Base-by-base conservation (phyloP, 2,797 vertebrate species). In the Melanotaenia pygmaea region DNA sequence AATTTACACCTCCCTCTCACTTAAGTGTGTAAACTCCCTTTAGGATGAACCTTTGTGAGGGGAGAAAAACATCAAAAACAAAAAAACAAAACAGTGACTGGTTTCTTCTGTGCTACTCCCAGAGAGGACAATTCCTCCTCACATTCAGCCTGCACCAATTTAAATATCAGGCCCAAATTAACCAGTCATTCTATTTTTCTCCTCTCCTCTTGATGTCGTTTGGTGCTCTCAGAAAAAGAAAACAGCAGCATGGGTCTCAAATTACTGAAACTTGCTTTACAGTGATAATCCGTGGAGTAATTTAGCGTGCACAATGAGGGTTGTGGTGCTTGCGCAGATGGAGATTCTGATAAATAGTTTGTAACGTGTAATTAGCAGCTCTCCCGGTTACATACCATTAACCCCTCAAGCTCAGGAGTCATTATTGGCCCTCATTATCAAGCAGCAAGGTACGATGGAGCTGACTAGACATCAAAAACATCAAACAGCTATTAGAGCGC, bases 281-380 rank as follows among this genome's bases (percentile, higher is more conserved):
- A 96, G 97, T 97, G 97, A 98, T 98, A 98, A 98, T 98, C 97
- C 96, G 95, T 96, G 96, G 96, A 98, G 97, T 98, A 98, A 97
- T 98, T 99, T 98, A 97, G 96, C 96, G 96, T 97, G 97, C 96
- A 98, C 96, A 97, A 97, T 94, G 93, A 93, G 93, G 91, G 92
- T 87, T 88, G 91, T 96, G 95, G 96, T 95, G 95, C 95, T 86
- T 89, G 95, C 93, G 95, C 97, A 98, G 97, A 98, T 98, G 97
- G 96, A 97, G 95, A 96, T 95, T 96, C 96, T 98, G 97, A 99
- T 98, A 97, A 98, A 99, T 98, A 97, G 97, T 98, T 98, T 95
- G 97, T 96, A 98, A 98, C 96, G 95, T 97, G 96, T 97, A 99
- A 98, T 98, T 99, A 98, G 97, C 96, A 94, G 95, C 95, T 96